Evolutionary conservation across 2,888 invertebrate genomes (phyloP), one percentile per base, ranked within the genome.

Genomic region (Sipunculus nudus): DNA sequence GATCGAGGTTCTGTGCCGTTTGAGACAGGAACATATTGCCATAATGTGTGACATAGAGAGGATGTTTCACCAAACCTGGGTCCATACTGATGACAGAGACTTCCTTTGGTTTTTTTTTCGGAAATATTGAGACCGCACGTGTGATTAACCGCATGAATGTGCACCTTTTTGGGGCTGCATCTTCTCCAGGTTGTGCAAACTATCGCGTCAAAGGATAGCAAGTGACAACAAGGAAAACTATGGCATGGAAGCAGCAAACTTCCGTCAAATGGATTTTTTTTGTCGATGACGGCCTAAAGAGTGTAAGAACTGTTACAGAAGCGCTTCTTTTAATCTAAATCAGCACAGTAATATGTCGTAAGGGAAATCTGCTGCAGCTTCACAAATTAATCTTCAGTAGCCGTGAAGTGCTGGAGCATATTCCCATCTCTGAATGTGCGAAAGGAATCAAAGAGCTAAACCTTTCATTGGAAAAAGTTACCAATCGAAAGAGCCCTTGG

Each of bases 271-370:
- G 16, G 55, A 66, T 25, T n/a, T 59, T 66, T 25, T 64, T 66
- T 49, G 67, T 67, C 1, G 70, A 68, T 31, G 67, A 68, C 45
- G 65, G 66, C 16, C 35, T 65, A 19, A 59, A 48, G 21, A 57
- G 58, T 19, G 59, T 59, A 10, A n/a, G 29, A 16, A 38, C 35
- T 21, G 57, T 25, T n/a, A 29, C 56, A 0, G 23, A 38, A 21
- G 61, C 63, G 1, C 25, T 41, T n/a, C 39, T 41, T 4, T 31
- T 69, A 38, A 48, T 64, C 2, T 3, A 41, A 31, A 28, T 49
- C 28, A 19, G 43, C 19, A 38, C 38, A 50, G 28, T 28, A 4
- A 31, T 66, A 32, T 55, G 59, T 26, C 52, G 29, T 6, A 45
- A 53, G 38, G 69, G 63, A 10, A 61, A 63, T 4, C n/a, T n/a